Conservation (phyloP, 92 coral and sea anemone species). For the Palythoa grandiflora region DNA sequence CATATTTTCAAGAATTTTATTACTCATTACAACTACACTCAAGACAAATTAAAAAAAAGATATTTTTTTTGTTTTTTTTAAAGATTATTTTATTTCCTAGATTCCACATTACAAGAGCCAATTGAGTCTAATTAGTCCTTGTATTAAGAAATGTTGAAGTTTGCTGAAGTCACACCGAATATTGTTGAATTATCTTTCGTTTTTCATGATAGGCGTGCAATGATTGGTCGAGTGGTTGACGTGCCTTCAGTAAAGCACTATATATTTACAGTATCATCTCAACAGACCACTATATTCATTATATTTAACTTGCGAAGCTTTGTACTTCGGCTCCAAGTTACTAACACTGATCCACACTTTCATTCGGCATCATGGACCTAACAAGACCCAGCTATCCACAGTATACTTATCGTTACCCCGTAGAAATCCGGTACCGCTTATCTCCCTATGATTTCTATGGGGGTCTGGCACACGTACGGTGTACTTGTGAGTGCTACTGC, state of each 20-base stretch:
- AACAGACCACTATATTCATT: conserved; percentile 9
- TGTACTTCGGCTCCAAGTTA: not conserved
- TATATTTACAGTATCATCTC: conserved; percentile 40
- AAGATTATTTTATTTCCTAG: too few species aligned
- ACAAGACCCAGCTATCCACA: conserved; percentile 14
- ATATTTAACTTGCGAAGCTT: conserved; percentile 36
- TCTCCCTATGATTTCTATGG: conserved; percentile 25
- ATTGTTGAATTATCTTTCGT: not conserved
- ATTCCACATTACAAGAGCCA: not conserved
- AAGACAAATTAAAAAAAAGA: too few species aligned
- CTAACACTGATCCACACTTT: not conserved
- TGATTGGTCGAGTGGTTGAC: conserved; percentile 34
- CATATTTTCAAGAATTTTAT: too few species aligned
- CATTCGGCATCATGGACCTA: conserved; percentile 29
- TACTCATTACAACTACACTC: too few species aligned
- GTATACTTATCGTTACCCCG: conserved; percentile 28
- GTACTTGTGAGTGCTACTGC: conserved; percentile 44
- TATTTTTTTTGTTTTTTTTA: too few species aligned
- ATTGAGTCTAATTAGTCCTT: not conserved
- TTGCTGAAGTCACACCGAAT: not conserved
- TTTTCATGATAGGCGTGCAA: not conserved
- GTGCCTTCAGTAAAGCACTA: conserved; percentile 3
- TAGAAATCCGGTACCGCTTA: conserved; percentile 22
- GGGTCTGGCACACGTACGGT: not conserved
- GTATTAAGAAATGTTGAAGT: not conserved